Conservation (phyloP, 2,888 invertebrate genomes). For the Chironomus tentans region DNA sequence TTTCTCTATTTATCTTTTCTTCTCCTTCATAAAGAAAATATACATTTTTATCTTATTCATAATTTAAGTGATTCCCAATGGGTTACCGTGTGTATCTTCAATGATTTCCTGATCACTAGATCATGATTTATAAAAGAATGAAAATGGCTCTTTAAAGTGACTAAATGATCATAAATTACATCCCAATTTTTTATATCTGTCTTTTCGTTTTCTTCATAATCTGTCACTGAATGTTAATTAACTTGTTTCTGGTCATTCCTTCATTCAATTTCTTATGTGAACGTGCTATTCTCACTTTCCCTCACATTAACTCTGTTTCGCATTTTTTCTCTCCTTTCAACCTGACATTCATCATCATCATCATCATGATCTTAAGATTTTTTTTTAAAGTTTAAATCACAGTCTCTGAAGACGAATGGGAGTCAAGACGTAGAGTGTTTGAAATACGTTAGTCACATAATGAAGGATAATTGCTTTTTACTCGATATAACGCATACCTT, state of each 20-base stretch:
- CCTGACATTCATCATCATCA: neutral
- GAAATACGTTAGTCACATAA: neutral
- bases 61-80: too few species aligned
- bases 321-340: neutral
- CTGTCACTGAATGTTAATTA: conserved; percentile 1
- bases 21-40: too few species aligned
- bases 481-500: neutral
- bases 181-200: neutral
- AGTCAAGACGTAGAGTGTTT: neutral
- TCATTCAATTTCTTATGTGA: neutral
- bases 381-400: too few species aligned
- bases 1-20: neutral
- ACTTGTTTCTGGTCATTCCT: conserved; percentile 6
- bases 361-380: neutral
- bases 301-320: neutral
- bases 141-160: neutral
- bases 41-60: too few species aligned
- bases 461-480: conserved; percentile 2
- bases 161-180: conserved; percentile 6
- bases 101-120: neutral
- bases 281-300: neutral
- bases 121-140: neutral
- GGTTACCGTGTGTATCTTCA: neutral
- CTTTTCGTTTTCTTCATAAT: neutral
- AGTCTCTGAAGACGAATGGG: neutral